Percentiles rank a stretch among this genome's conserved stretches.
phyloP scores from a whole-genome alignment of 1,140 invertebrate species.

The Aphelenchoides besseyi region DNA sequence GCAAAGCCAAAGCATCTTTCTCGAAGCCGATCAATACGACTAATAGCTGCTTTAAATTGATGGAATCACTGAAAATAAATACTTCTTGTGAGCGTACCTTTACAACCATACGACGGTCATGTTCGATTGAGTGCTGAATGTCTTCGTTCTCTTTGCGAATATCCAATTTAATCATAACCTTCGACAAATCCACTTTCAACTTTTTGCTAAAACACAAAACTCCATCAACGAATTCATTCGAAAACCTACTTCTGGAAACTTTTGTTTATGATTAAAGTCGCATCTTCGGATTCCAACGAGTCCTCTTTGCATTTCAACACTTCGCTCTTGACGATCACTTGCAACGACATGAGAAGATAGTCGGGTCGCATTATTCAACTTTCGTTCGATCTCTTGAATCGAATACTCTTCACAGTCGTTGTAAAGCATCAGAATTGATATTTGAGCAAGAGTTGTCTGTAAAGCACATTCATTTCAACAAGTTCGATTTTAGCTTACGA shows the following conservation, averaged over 20 bases:
- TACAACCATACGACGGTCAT: slow-evolving; percentile 92
- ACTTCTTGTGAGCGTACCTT: too few relatives aligned
- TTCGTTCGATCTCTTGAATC: slow-evolving; percentile 80
- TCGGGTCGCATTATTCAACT: slow-evolving; percentile 82
- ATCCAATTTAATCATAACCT: slow-evolving; percentile 94
- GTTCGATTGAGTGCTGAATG: slow-evolving; percentile 96
- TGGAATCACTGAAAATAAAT: too few relatives aligned
- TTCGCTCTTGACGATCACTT: slow-evolving; percentile 77
- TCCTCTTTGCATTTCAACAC: slow-evolving; percentile 67
- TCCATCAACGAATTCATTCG: not conserved
- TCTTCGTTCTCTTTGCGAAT: slow-evolving; percentile 81
- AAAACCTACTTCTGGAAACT: slow-evolving; percentile 81
- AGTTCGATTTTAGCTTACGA: slow-evolving; percentile 61
- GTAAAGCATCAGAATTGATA: slow-evolving; percentile 93
- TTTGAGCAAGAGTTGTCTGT: slow-evolving; percentile 95
- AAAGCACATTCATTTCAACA: slow-evolving; percentile 70
- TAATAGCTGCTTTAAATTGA: too few relatives aligned
- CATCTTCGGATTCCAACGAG: slow-evolving; percentile 65
- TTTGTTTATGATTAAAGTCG: slow-evolving; percentile 73
- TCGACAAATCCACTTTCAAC: slow-evolving; percentile 88
- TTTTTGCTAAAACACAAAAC: slow-evolving; percentile 80
- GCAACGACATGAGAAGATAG: slow-evolving; percentile 64
- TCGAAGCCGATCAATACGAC: too few relatives aligned
- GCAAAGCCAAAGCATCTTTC: too few relatives aligned
- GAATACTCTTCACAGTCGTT: slow-evolving; percentile 81